Conservation (phyloP, 92 coral and sea anemone species). For the Palythoa heliodiscus region DNA sequence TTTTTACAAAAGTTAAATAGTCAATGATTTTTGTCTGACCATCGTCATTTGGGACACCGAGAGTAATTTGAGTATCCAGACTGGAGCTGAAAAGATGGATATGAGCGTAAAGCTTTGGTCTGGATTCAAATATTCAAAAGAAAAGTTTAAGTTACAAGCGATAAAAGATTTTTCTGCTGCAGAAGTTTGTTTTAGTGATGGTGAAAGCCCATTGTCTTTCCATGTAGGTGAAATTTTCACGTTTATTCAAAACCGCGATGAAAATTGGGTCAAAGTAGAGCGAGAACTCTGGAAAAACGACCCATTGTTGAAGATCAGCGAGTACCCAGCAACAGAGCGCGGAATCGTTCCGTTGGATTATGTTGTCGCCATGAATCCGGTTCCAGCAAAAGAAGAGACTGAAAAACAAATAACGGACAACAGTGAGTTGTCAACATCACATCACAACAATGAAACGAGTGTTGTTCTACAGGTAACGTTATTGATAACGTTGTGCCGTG, state of each 20-base stretch:
- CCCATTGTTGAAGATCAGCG: slow-evolving; percentile 67
- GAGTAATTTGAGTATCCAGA: background rate
- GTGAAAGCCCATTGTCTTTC: slow-evolving; percentile 87
- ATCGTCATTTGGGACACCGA: slow-evolving; percentile 31
- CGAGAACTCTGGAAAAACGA: slow-evolving; percentile 74
- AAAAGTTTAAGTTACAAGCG: slow-evolving; percentile 71
- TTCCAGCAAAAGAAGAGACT: slow-evolving; percentile 18
- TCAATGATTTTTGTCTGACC: background rate
- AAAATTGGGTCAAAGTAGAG: slow-evolving; percentile 85
- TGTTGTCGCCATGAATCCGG: slow-evolving; percentile 73
- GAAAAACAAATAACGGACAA: background rate
- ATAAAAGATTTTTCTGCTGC: slow-evolving; percentile 84
- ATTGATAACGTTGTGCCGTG: background rate
- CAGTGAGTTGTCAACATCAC: background rate
- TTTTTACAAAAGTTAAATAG: background rate
- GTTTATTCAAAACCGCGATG: slow-evolving; percentile 80
- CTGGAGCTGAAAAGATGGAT: background rate
- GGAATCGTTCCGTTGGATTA: slow-evolving; percentile 84
- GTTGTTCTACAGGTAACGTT: slow-evolving; percentile 50
- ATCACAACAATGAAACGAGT: slow-evolving; percentile 1
- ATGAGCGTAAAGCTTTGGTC: slow-evolving; percentile 43
- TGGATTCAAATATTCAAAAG: slow-evolving; percentile 44
- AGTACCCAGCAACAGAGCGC: slow-evolving; percentile 74
- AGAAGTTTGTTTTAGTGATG: slow-evolving; percentile 83
- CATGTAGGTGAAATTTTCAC: slow-evolving; percentile 85